phyloP scores from a whole-genome alignment of 2,888 invertebrate species.

The Empis livida region DNA sequence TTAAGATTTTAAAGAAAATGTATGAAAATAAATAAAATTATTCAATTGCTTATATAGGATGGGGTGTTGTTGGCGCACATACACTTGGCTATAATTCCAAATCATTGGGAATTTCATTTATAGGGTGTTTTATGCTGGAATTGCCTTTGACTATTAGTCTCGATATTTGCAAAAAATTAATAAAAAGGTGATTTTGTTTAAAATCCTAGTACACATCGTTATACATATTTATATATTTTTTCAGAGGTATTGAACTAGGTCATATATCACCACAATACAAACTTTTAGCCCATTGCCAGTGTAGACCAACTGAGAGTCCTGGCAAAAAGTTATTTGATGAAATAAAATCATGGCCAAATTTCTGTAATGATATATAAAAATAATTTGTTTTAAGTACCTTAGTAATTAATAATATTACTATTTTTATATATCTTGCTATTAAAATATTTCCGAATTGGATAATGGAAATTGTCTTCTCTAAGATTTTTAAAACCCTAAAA shows the following conservation, averaged over 20 bases:
- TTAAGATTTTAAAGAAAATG: no score
- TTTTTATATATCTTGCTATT: no score
- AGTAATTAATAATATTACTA: no score
- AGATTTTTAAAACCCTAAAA: no score
- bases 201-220: background rate
- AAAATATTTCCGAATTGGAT: no score
- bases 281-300: conserved; percentile 41
- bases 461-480: no score
- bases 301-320: conserved; percentile 38
- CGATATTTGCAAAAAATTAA: conserved; percentile 35
- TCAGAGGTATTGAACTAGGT: conserved; percentile 36
- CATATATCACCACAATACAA: conserved; percentile 37
- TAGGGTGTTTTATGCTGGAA: conserved; percentile 40
- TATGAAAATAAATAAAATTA: background rate
- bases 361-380: background rate
- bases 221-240: conserved; percentile 6
- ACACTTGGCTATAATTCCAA: conserved; percentile 39
- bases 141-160: conserved; percentile 35
- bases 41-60: conserved; percentile 23
- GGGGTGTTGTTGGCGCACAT: conserved; percentile 42
- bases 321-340: conserved; percentile 39
- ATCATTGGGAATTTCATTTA: conserved; percentile 40
- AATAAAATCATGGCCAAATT: conserved; percentile 38
- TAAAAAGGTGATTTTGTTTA: conserved; percentile 20
- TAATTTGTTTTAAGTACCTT: no score